Conservation (phyloP, 2,797 vertebrate species). For the Delichon dasypus region DNA sequence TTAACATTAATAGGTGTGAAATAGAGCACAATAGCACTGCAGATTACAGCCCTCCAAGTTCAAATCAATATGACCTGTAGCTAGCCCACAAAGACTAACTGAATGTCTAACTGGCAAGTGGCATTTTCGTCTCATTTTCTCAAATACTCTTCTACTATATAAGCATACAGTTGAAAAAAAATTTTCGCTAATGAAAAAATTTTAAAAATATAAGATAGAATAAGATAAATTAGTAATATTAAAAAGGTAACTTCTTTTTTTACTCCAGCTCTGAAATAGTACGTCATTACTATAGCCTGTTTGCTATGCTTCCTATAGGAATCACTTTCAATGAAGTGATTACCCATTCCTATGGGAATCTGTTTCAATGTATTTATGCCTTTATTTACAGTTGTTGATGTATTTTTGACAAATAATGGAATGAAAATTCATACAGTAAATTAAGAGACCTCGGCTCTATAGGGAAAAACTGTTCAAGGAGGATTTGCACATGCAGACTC, state of each 20-base stretch:
- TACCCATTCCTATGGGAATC: neutral
- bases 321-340: neutral
- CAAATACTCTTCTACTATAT: neutral
- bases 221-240: neutral
- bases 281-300: neutral
- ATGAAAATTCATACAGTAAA: neutral
- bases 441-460: neutral
- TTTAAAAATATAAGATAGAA: neutral
- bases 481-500: neutral
- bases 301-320: neutral
- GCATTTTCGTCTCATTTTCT: neutral
- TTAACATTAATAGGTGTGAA: neutral
- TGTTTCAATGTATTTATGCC: neutral
- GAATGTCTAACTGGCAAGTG: neutral
- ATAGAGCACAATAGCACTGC: neutral
- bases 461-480: neutral
- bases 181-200: neutral
- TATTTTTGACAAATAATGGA: neutral
- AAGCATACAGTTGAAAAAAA: neutral
- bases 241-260: neutral
- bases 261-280: neutral
- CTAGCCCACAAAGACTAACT: neutral
- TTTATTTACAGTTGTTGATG: neutral
- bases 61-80: neutral
- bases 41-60: neutral